phyloP scores from a whole-genome alignment of 2,888 invertebrate genomes.

The Brenthis hecate region DNA sequence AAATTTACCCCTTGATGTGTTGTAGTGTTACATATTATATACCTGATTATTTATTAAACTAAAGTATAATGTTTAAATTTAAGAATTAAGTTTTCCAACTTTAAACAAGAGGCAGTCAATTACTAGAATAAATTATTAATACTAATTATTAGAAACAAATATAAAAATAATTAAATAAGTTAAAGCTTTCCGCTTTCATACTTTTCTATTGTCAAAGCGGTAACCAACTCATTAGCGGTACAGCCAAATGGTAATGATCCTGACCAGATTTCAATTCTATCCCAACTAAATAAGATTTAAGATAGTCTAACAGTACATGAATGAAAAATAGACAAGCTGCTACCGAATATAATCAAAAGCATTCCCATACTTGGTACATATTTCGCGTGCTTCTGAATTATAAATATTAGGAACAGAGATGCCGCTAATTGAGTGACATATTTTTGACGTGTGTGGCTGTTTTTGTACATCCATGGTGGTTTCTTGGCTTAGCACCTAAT shows the following conservation, averaged over 20 bases:
- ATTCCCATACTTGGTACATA: slow-evolving; percentile 35
- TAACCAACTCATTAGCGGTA: slow-evolving; percentile 46
- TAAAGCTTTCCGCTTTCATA: slow-evolving; percentile 41
- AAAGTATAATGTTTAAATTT: no score
- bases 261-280: background rate
- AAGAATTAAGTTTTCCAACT: no score
- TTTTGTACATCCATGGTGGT: slow-evolving; percentile 9
- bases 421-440: slow-evolving; percentile 34
- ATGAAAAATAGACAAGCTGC: background rate
- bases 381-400: slow-evolving; percentile 42
- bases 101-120: no score
- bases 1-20: no score
- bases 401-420: slow-evolving; percentile 43
- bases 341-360: slow-evolving; percentile 10
- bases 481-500: slow-evolving; percentile 19
- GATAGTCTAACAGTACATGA: background rate
- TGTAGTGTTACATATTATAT: no score
- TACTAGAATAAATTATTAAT: no score
- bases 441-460: slow-evolving; percentile 18
- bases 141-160: no score
- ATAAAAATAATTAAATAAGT: no score
- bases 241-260: background rate
- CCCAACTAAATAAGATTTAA: background rate
- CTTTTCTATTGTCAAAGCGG: slow-evolving; percentile 42
- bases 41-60: no score